Evolutionary conservation across 2,113 vertebrate species (phyloP), one percentile per base, ranked within the genome.

Genomic region (Isichthys henryi): DNA sequence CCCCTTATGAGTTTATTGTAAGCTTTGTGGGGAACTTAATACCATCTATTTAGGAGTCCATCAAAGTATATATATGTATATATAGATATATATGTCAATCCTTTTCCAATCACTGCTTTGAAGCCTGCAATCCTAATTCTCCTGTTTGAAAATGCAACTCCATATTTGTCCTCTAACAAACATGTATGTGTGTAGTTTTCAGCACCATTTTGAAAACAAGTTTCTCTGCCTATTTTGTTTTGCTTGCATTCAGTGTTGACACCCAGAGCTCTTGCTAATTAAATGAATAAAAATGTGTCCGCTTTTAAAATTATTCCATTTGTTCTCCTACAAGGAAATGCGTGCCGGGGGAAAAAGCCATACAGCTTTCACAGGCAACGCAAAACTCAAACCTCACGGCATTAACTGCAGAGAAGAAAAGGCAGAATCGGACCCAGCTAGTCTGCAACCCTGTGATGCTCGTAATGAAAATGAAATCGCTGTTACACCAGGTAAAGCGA

Each of bases 401-500:
- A 80, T 19, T 39, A 80, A 80, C 74, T 43, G 19, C 74, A 43
- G 74, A 43, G 74, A 6, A 27, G 31, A 39, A 43, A 80, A 80
- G 31, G 35, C 74, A 19, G 74, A 80, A 35, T 43, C 35, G 35
- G 13, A 15, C 70, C 31, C 31, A 39, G 70, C 35, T 35, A 80
- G 74, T 43, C 74, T 27, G 74, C 35, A 39, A 2, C 15, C 74
- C 74, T 80, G 74, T 13, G 17, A 80, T 35, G 74, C 35, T 43
- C 17, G 74, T 80, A 80, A 80, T 80, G 74, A 80, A 80, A 80
- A 80, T 80, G 74, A 80, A 80, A 80, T 80, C 74, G 17, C 35
- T 80, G 74, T 80, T 80, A 80, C 74, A 80, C 74, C 35, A 80
- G 74, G 74, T 80, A 80, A 80, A 80, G 74, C 35, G 74, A 80